Evolutionary conservation across 2,113 vertebrate species (phyloP).

Genomic region (Craseonycteris thonglongyai): DNA sequence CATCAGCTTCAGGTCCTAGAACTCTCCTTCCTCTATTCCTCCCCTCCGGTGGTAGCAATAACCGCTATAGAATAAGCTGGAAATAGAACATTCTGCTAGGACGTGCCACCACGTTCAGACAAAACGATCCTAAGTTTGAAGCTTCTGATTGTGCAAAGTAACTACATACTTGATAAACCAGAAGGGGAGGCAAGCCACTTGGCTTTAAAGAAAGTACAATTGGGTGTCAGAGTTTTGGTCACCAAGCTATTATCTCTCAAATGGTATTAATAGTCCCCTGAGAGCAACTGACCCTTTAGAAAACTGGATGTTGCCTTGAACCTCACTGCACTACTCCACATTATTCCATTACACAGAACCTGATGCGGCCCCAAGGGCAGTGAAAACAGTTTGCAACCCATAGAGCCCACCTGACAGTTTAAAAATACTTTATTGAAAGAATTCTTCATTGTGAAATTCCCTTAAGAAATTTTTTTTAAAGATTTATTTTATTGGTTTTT

Average conservation of each 20-base stretch:
- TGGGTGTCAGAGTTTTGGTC: neutral
- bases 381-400: neutral
- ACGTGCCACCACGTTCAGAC: neutral
- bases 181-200: neutral
- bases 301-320: neutral
- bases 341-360: neutral
- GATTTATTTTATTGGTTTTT: too few relatives aligned
- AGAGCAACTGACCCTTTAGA: neutral
- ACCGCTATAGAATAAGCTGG: neutral
- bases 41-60: neutral
- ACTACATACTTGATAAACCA: neutral
- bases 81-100: neutral
- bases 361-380: neutral
- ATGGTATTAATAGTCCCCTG: neutral
- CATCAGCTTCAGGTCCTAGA: too few relatives aligned
- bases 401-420: neutral
- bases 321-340: neutral
- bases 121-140: neutral
- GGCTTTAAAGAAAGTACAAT: neutral
- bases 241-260: neutral
- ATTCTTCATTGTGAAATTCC: constrained; percentile 24
- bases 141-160: neutral
- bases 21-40: neutral
- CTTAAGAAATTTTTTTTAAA: constrained; percentile 24
- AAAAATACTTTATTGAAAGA: neutral